A percentile compares a stretch with the other conserved stretches of the same genome.
Evolutionary conservation across 2,888 invertebrate species (phyloP).

Genomic region (Augiades crinisus): DNA sequence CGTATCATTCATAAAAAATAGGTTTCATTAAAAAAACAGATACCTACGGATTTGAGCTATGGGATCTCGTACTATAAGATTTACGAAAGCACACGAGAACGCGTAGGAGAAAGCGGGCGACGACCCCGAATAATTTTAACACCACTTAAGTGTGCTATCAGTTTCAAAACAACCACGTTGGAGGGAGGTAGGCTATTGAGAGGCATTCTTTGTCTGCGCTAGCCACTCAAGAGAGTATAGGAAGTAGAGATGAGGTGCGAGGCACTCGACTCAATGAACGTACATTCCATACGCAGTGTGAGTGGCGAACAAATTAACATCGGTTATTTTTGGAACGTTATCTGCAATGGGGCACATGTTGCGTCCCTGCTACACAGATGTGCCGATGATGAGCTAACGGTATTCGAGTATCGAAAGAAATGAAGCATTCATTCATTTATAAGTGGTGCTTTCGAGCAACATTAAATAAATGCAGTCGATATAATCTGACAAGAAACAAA

Average conservation of each 20-base stretch:
- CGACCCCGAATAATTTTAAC: slow-evolving; percentile 45
- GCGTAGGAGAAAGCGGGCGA: slow-evolving; percentile 63
- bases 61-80: no score
- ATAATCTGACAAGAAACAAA: background rate
- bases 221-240: slow-evolving; percentile 56
- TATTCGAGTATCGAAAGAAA: slow-evolving; percentile 39
- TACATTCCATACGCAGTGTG: slow-evolving; percentile 54
- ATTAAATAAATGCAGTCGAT: background rate
- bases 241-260: slow-evolving; percentile 46
- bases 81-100: slow-evolving; percentile 48
- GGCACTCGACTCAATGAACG: slow-evolving; percentile 47
- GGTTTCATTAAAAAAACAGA: no score
- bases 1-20: no score
- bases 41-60: no score
- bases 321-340: slow-evolving; percentile 63
- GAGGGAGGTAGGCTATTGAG: slow-evolving; percentile 34
- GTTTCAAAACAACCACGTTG: slow-evolving; percentile 48
- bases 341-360: slow-evolving; percentile 54
- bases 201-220: slow-evolving; percentile 46
- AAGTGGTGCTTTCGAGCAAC: background rate
- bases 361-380: slow-evolving; percentile 52
- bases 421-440: slow-evolving; percentile 26
- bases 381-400: slow-evolving; percentile 45
- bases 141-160: slow-evolving; percentile 26
- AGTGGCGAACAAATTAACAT: slow-evolving; percentile 61